Evolutionary conservation across 2,113 vertebrate species (phyloP).

Genomic region (Tetrao urogallus): DNA sequence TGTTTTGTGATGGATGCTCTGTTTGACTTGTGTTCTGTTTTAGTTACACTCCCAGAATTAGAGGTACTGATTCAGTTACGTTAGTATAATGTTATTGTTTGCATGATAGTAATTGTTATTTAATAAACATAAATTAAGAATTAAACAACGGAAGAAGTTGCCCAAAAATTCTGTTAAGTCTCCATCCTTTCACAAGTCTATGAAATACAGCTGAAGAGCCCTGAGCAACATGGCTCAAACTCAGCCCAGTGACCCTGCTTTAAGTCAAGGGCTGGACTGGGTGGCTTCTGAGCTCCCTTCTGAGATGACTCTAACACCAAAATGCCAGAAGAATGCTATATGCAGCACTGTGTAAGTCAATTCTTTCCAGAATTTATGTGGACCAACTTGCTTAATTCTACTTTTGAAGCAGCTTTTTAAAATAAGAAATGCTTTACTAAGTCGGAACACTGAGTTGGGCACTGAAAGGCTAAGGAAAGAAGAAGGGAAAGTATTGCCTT

Average conservation of each 20-base stretch:
- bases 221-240: neutral
- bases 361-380: neutral
- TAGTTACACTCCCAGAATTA: neutral
- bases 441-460: neutral
- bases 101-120: neutral
- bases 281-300: neutral
- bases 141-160: neutral
- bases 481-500: neutral
- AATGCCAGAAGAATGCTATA: neutral
- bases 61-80: neutral
- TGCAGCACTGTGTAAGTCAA: neutral
- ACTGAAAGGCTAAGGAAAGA: neutral
- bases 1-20: neutral
- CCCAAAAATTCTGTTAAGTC: neutral
- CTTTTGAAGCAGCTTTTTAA: neutral
- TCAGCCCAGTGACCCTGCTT: neutral
- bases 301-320: accelerated
- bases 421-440: neutral
- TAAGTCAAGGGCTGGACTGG: neutral
- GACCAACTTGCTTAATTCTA: neutral
- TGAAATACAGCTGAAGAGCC: neutral
- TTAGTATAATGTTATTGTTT: neutral
- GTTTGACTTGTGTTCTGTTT: neutral
- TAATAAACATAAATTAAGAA: neutral
- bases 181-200: neutral